A percentile compares a stretch with the other conserved stretches of the same genome.
These are phyloP conservation scores for Chelon labrosus DNA, from an alignment of 2,797 vertebrate species.

Conservation along the genomic window DNA sequence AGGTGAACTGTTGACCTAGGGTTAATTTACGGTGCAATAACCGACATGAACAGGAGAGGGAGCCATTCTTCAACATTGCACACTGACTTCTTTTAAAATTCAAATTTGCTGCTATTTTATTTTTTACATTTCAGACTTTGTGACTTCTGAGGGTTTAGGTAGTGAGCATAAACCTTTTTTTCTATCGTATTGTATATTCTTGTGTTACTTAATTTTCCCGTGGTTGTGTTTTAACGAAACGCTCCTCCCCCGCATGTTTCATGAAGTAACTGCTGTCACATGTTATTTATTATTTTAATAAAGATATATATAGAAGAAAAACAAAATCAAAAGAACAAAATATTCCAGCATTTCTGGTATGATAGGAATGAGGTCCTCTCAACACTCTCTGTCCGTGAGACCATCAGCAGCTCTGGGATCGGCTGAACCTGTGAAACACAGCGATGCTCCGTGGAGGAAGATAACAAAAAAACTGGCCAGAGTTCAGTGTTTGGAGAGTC, in stretches of 20 bases:
- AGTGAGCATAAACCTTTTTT: neutral
- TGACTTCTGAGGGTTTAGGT: neutral
- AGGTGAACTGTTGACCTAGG: too few species aligned
- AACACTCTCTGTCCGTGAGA: conserved; percentile 26
- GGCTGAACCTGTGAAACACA: conserved; percentile 27
- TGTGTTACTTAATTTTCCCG: neutral
- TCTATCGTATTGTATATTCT: neutral
- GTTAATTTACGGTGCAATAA: neutral
- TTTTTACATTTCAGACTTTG: neutral
- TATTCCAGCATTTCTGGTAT: conserved; percentile 57
- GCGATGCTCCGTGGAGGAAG: neutral
- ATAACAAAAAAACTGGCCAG: conserved; percentile 21
- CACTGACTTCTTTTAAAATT: too few species aligned
- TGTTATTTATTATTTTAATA: too few species aligned
- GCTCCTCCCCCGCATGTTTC: too few species aligned
- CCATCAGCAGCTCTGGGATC: conserved; percentile 48
- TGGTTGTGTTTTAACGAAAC: neutral
- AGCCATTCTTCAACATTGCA: neutral
- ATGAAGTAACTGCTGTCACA: too few species aligned
- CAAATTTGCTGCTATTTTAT: neutral
- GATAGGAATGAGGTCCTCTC: conserved; percentile 61
- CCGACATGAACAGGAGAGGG: neutral
- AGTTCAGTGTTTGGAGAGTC: conserved; percentile 50
- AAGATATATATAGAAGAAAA: too few species aligned
- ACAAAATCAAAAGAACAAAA: neutral